Evolutionary conservation across 2,888 invertebrate genomes (phyloP).

Genomic region (Petrolisthes cinctipes): DNA sequence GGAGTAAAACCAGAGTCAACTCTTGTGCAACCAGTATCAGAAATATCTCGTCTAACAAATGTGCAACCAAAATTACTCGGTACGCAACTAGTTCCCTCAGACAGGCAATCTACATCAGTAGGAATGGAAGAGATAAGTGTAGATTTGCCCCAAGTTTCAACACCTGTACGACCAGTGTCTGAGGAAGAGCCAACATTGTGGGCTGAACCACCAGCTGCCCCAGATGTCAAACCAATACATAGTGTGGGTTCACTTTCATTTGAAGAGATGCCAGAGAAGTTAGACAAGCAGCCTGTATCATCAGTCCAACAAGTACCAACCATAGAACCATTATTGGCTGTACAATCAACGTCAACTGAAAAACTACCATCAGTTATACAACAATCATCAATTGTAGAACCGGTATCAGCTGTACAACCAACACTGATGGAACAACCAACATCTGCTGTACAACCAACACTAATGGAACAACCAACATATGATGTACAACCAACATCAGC

Average conservation of each 20-base stretch:
- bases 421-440: neutral
- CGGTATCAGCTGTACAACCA: neutral
- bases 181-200: neutral
- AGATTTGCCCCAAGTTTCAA: neutral
- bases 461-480: neutral
- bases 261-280: too few relatives aligned
- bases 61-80: neutral
- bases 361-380: neutral
- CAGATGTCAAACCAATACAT: too few relatives aligned
- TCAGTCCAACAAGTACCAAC: neutral
- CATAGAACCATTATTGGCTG: neutral
- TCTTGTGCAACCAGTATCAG: neutral
- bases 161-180: neutral
- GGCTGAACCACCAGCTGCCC: neutral
- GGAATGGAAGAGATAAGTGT: too few relatives aligned
- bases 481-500: constrained; percentile 15
- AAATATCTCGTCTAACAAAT: neutral
- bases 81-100: too few relatives aligned
- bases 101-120: too few relatives aligned
- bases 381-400: neutral
- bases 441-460: neutral
- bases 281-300: too few relatives aligned
- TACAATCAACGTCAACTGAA: neutral
- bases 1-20: too few relatives aligned
- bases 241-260: too few relatives aligned